Base-by-base conservation (phyloP, 2,113 vertebrate species). In the Neoarius graeffei region DNA sequence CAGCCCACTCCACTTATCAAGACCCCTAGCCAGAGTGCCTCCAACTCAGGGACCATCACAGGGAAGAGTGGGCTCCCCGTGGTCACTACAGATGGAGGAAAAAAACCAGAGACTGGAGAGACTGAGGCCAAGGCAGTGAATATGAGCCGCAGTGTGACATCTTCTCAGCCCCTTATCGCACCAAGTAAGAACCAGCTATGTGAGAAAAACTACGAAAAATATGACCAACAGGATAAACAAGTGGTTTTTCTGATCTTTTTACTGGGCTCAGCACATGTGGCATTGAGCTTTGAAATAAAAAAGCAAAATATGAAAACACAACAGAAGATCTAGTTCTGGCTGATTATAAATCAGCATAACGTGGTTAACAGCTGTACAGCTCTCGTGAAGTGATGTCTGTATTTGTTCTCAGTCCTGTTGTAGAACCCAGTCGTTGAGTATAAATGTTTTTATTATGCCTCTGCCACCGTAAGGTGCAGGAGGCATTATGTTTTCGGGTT, bases 151-250 rank as follows among this genome's bases (percentile, higher is more conserved):
- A 93, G 93, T 0, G 88, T 95, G 1, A 92, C 95, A 0, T 88
- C 96, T 0, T 86, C 96, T 81, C 97, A 97, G 90, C 94, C 97
- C 0, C 95, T 97, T 60, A 94, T 97, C 14, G 91, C 97, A 91
- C 96, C 97, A 92, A 97, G 98, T 99, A 93, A 95, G 95, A 64
- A 19, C 13, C 8, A n/a, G 10, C 30, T 25, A 8, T 27, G 14
- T 83, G 42, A 71, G 56, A 50, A 76, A 85, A 80, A 9, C 20
- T 59, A 83, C 23, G 62, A 30, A 50, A 20, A 17, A 50, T 52
- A 81, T 50, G 56, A 74, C 71, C 25, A 27, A 30, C 9, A 7
- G 27, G 10, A 83, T 48, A 48, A 42, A 5, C 17, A 82, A 42
- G 35, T 81, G n/a, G 0, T 64, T 42, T 8, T 10, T 83, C 15